Percentiles rank a stretch among this genome's conserved stretches.
Conservation (phyloP, 2,888 invertebrate species). For the Mythimna vitellina region DNA sequence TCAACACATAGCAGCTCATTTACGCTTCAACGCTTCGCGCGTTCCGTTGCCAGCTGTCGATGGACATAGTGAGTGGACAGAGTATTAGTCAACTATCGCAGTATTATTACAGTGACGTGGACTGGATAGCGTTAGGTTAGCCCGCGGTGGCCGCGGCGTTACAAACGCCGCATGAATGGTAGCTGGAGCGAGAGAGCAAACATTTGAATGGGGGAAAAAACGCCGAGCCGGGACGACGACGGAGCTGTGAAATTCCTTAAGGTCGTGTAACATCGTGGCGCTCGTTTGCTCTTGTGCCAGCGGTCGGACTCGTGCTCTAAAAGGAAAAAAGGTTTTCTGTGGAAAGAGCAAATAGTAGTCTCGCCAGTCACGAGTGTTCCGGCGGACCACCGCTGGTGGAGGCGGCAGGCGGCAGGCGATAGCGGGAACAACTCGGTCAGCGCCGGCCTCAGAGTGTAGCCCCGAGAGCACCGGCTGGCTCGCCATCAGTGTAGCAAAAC, state of each 20-base stretch:
- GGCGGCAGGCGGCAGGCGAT: conserved; percentile 59
- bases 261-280: conserved; percentile 88
- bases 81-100: conserved; percentile 91
- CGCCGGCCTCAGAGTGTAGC: conserved; percentile 2
- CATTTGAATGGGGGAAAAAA: conserved; percentile 85
- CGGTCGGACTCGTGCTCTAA: conserved; percentile 87
- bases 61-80: conserved; percentile 89
- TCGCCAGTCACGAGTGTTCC: conserved; percentile 86
- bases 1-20: conserved; percentile 82
- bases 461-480: conserved; percentile 83
- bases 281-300: conserved; percentile 88
- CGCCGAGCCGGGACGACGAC: conserved; percentile 81
- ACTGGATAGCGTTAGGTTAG: conserved; percentile 89
- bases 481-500: conserved; percentile 87
- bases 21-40: conserved; percentile 89
- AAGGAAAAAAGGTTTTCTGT: conserved; percentile 89
- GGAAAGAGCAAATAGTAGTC: conserved; percentile 87
- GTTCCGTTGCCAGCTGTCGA: conserved; percentile 89
- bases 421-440: conserved; percentile 28
- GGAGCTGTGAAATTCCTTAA: conserved; percentile 90
- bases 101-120: conserved; percentile 90
- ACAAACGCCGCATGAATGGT: conserved; percentile 87
- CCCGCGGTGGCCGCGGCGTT: conserved; percentile 86
- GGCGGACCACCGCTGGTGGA: conserved; percentile 86
- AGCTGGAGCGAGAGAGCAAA: conserved; percentile 89